Conservation (phyloP, 2,888 invertebrate species). For the Piscicola geometra region DNA sequence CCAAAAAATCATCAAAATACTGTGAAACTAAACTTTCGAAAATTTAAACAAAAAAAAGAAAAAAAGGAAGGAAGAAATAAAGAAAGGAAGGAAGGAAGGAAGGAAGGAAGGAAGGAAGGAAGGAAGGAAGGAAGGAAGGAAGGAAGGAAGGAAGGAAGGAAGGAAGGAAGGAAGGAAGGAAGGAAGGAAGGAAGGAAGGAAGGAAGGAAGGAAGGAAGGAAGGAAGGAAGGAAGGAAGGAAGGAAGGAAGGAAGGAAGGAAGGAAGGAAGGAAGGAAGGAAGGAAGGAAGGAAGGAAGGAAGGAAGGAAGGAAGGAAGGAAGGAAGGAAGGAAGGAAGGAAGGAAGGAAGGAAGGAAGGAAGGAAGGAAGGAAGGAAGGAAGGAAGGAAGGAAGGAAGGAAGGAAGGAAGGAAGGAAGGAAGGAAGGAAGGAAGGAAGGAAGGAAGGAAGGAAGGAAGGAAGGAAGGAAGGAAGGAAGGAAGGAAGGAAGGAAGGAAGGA, state of each 20-base stretch:
- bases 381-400: too few relatives aligned
- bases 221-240: background rate
- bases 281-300: slow-evolving; percentile 10
- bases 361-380: too few relatives aligned
- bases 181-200: slow-evolving; percentile 7
- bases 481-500: too few relatives aligned
- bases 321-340: too few relatives aligned
- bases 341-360: too few relatives aligned
- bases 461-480: too few relatives aligned
- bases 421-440: too few relatives aligned
- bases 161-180: slow-evolving; percentile 21
- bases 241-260: background rate
- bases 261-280: slow-evolving; percentile 9
- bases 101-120: background rate
- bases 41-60: background rate
- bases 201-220: slow-evolving; percentile 7
- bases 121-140: background rate
- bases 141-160: background rate
- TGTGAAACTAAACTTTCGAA: background rate
- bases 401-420: too few relatives aligned
- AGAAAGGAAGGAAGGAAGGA: background rate
- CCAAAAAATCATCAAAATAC: background rate
- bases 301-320: background rate
- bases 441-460: too few relatives aligned
- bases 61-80: too few relatives aligned